Evolutionary conservation across 2,113 vertebrate species (phyloP).

Genomic region (Alethe castanea): DNA sequence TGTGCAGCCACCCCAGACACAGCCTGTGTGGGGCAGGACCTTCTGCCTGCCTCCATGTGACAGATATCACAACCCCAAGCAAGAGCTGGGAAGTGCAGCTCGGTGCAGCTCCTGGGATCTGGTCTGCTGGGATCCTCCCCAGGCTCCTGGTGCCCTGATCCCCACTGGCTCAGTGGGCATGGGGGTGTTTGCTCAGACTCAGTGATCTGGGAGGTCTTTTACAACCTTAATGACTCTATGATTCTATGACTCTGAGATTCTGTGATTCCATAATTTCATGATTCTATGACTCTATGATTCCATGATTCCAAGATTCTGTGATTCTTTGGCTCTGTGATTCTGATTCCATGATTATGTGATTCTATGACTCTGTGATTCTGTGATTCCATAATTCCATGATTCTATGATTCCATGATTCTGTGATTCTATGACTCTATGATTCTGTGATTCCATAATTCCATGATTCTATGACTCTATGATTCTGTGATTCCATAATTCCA

Average conservation of each 20-base stretch:
- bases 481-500: fast-evolving
- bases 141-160: background rate
- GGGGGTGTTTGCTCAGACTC: background rate
- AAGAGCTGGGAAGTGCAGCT: background rate
- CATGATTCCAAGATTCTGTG: fast-evolving
- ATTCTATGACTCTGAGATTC: too few relatives aligned
- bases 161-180: background rate
- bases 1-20: background rate
- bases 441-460: fast-evolving
- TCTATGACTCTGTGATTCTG: background rate
- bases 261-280: background rate
- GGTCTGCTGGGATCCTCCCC: background rate
- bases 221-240: background rate
- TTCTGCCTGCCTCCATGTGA: background rate
- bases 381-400: too few relatives aligned
- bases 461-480: fast-evolving
- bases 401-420: background rate
- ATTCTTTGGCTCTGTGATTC: fast-evolving
- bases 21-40: background rate
- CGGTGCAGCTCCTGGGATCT: background rate
- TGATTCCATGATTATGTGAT: fast-evolving
- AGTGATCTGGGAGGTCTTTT: background rate
- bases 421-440: background rate
- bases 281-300: fast-evolving
- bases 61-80: background rate